Percentiles rank a stretch among this genome's conserved stretches.
Evolutionary conservation across 2,888 invertebrate species (phyloP).

Genomic region (Drosophila macrospina): DNA sequence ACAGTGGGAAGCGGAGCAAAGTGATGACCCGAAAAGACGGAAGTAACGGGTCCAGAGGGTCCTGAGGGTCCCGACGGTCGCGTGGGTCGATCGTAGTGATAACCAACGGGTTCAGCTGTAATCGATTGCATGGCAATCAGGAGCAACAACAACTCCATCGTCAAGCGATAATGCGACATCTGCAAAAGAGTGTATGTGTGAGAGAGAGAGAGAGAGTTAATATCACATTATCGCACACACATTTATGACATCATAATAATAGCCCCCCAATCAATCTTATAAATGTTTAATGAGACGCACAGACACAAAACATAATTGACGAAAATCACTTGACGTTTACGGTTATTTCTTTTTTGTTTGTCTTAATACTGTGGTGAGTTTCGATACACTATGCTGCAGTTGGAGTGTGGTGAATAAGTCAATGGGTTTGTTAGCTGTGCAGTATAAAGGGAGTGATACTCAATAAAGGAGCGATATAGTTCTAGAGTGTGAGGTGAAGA

Average conservation of each 20-base stretch:
- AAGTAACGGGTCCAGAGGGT: constrained; percentile 22
- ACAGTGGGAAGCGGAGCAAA: constrained; percentile 76
- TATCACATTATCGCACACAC: constrained; percentile 8
- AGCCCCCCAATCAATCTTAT: constrained; percentile 64
- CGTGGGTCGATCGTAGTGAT: constrained; percentile 77
- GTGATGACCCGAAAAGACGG: constrained; percentile 61
- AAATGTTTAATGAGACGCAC: constrained; percentile 71
- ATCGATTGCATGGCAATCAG: constrained; percentile 18
- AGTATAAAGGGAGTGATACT: no score
- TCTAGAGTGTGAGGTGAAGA: no score
- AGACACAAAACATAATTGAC: constrained; percentile 67
- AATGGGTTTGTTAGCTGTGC: neutral
- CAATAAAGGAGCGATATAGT: no score
- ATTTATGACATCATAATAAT: constrained; percentile 65
- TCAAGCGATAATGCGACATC: constrained; percentile 53
- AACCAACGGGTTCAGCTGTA: constrained; percentile 59
- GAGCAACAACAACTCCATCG: constrained; percentile 20
- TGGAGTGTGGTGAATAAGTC: neutral
- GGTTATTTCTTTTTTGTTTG: constrained; percentile 17
- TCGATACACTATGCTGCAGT: constrained; percentile 22
- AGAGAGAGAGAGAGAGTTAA: neutral
- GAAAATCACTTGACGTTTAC: constrained; percentile 61
- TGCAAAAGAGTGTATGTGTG: constrained; percentile 31
- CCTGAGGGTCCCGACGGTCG: constrained; percentile 50
- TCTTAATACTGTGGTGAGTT: neutral